phyloP scores from a whole-genome alignment of 2,888 invertebrate species.

The Hemithea aestivaria region DNA sequence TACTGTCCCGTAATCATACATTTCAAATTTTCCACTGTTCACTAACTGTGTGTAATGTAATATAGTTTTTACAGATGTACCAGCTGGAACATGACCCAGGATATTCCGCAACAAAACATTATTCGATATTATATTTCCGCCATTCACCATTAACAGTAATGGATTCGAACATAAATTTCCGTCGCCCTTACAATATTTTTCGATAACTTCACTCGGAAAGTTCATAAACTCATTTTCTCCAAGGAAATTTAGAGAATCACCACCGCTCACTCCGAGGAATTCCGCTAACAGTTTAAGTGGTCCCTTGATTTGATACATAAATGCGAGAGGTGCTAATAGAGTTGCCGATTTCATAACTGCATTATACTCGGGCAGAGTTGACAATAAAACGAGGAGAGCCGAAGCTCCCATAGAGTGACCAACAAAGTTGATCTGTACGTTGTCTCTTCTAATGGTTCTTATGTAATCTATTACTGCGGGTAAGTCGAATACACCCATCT shows the following conservation, averaged over 20 bases:
- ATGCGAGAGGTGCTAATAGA: conserved; percentile 45
- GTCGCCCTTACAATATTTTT: conserved; percentile 36
- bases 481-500: conserved; percentile 49
- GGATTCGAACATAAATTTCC: conserved; percentile 35
- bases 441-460: conserved; percentile 11
- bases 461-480: conserved; percentile 42
- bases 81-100: conserved; percentile 29
- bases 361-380: conserved; percentile 39
- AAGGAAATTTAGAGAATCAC: conserved; percentile 26
- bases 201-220: conserved; percentile 30
- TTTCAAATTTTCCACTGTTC: conserved; percentile 39
- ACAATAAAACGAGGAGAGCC: conserved; percentile 41
- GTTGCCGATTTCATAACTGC: conserved; percentile 34
- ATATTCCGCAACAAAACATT: conserved; percentile 23
- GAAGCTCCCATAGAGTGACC: conserved; percentile 50
- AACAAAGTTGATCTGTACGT: conserved; percentile 36
- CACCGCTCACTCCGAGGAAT: conserved; percentile 26
- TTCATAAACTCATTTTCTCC: conserved; percentile 33
- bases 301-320: conserved; percentile 43
- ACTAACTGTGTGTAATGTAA: conserved; percentile 48
- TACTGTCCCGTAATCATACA: conserved; percentile 34
- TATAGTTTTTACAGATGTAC: conserved; percentile 43
- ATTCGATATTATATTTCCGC: conserved; percentile 29
- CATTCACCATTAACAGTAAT: conserved; percentile 36
- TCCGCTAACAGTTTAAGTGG: conserved; percentile 38